These are phyloP conservation scores for Ptilorrhoa leucosticta DNA, from an alignment of 2,113 vertebrate species.

Conservation along the genomic window DNA sequence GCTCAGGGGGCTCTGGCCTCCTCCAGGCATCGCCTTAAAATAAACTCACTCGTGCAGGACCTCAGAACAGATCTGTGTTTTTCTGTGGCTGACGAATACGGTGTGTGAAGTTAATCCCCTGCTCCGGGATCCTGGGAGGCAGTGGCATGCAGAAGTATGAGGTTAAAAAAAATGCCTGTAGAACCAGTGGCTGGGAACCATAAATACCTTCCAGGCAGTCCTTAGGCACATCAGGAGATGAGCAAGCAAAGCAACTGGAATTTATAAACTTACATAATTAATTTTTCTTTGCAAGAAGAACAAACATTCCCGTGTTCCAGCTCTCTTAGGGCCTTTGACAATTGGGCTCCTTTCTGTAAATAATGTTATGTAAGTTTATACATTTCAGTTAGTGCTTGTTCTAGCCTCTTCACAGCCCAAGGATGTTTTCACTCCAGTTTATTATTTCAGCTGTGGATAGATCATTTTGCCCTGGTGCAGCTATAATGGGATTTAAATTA, in stretches of 20 bases:
- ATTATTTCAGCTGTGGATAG: conserved; percentile 24
- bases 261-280: conserved; percentile 44
- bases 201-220: conserved; percentile 21
- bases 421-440: conserved; percentile 34
- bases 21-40: neutral
- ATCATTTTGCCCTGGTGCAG: neutral
- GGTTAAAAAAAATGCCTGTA: neutral
- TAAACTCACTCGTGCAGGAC: neutral
- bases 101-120: neutral
- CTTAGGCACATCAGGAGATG: neutral
- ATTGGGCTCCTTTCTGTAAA: conserved; percentile 39
- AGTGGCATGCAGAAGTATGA: neutral
- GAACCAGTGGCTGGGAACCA: neutral
- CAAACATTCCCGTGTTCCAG: conserved; percentile 27
- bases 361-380: conserved; percentile 31
- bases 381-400: conserved; percentile 25
- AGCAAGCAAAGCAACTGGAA: conserved; percentile 28
- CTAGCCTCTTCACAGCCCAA: neutral
- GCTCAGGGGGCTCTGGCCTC: neutral
- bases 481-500: conserved; percentile 19
- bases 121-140: neutral
- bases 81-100: rapidly evolving
- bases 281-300: neutral
- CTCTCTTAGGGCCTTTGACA: conserved; percentile 15
- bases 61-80: neutral